Percentiles rank a stretch among this genome's conserved stretches.
Evolutionary conservation across 1,140 invertebrate species (phyloP).

Genomic region (Augochlora pura): DNA sequence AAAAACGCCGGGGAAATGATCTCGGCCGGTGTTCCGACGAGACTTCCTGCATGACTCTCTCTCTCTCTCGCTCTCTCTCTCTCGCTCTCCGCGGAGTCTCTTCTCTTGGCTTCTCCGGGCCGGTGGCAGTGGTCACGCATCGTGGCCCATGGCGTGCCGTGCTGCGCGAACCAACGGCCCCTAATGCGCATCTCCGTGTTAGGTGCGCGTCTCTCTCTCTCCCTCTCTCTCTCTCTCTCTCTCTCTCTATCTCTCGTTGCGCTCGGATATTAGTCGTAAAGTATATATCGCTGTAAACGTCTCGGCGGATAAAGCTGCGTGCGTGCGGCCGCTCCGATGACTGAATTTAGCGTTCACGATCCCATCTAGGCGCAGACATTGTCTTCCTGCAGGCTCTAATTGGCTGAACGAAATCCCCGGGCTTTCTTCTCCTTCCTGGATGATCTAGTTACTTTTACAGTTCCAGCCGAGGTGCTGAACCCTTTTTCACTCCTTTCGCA

Average conservation of each 20-base stretch:
- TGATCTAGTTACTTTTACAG: too few relatives aligned
- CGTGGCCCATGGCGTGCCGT: conserved; percentile 47
- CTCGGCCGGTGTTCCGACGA: not conserved
- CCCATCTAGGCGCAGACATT: conserved; percentile 6
- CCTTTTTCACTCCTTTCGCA: too few relatives aligned
- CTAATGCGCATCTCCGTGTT: conserved; percentile 17
- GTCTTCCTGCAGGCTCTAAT: conserved; percentile 9
- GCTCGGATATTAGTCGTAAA: conserved; percentile 16
- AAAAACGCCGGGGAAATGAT: conserved; percentile 15
- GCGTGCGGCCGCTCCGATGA: not conserved
- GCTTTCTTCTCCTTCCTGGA: not conserved
- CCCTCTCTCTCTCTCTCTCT: too few relatives aligned
- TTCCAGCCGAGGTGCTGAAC: too few relatives aligned
- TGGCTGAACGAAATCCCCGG: not conserved
- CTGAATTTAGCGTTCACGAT: conserved; percentile 7
- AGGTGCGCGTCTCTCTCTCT: not conserved
- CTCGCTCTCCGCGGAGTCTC: not conserved
- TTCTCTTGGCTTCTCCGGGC: not conserved
- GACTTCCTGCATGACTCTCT: conserved; percentile 21
- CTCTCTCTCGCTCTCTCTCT: too few relatives aligned
- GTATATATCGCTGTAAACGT: conserved; percentile 31
- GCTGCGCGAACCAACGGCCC: conserved; percentile 7
- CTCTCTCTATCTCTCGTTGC: too few relatives aligned
- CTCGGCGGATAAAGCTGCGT: conserved; percentile 11
- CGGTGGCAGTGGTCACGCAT: conserved; percentile 59